Evolutionary conservation across 2,888 invertebrate genomes (phyloP).

Genomic region (Melanophora roralis): DNA sequence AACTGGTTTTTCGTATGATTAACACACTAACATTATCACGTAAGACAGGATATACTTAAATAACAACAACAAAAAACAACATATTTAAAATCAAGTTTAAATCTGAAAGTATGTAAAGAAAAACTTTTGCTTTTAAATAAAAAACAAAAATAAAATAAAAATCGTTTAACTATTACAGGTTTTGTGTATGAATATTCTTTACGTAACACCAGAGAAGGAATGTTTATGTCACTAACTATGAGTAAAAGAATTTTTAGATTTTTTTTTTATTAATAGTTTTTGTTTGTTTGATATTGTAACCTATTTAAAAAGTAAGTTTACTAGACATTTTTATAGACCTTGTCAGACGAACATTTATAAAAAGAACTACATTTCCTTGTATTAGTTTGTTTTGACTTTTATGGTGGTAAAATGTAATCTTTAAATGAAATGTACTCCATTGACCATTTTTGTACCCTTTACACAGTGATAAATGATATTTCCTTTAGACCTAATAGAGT

Average conservation of each 20-base stretch:
- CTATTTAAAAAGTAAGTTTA: slow-evolving; percentile 43
- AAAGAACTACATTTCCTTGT: slow-evolving; percentile 23
- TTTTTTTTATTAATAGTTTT: neutral
- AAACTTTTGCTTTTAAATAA: slow-evolving; percentile 56
- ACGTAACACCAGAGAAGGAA: neutral
- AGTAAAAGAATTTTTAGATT: slow-evolving; percentile 12
- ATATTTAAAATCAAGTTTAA: slow-evolving; percentile 10
- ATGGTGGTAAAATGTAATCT: no score
- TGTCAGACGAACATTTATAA: neutral
- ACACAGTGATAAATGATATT: no score
- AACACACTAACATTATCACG: slow-evolving; percentile 55
- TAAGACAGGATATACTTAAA: slow-evolving; percentile 1
- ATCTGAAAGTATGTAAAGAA: slow-evolving; percentile 18
- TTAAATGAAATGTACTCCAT: no score
- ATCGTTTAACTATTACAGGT: slow-evolving; percentile 6
- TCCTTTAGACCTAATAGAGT: no score
- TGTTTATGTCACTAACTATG: neutral
- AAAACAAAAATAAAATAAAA: neutral
- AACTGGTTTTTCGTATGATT: slow-evolving; percentile 56
- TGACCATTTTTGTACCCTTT: no score
- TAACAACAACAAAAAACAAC: neutral
- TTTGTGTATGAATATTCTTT: neutral
- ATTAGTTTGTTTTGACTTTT: no score
- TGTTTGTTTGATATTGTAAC: slow-evolving; percentile 16
- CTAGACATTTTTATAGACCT: slow-evolving; percentile 42